Evolutionary conservation across 2,113 vertebrate genomes (phyloP).

Genomic region (Tiliqua scincoides): DNA sequence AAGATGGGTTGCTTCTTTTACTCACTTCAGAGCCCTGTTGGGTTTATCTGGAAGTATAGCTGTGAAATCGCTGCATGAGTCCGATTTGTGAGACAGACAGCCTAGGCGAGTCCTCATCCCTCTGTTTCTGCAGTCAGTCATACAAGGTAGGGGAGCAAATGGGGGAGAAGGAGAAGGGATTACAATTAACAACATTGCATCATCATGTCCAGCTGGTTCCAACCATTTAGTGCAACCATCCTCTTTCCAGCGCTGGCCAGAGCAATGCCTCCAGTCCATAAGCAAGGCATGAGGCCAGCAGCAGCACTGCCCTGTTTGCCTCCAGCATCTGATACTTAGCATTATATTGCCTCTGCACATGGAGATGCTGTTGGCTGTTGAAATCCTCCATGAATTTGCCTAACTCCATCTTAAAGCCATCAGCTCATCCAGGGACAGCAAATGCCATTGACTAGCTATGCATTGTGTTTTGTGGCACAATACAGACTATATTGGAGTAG

Average conservation of each 20-base stretch:
- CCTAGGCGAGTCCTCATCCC: conserved; percentile 96
- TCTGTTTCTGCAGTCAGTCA: conserved; percentile 79
- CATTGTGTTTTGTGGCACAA: not conserved
- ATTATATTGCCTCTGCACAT: not conserved
- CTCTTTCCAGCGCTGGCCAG: not conserved
- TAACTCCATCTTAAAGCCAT: not conserved
- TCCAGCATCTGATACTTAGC: not conserved
- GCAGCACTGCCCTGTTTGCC: not conserved
- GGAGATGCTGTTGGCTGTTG: not conserved
- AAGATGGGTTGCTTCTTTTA: conserved; percentile 48
- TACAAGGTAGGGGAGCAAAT: conserved; percentile 58
- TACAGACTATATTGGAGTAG: no score
- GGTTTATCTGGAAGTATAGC: conserved; percentile 93
- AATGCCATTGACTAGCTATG: not conserved
- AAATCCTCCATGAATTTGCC: no score
- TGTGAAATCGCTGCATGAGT: conserved; percentile 95
- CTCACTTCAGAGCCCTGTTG: conserved; percentile 92
- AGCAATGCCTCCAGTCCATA: not conserved
- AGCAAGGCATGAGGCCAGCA: not conserved
- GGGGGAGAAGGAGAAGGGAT: conserved; percentile 65
- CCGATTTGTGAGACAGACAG: conserved; percentile 96
- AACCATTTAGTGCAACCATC: not conserved
- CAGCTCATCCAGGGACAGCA: not conserved
- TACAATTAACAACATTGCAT: conserved; percentile 5
- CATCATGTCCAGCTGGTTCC: not conserved